phyloP scores from a whole-genome alignment of 2,113 vertebrate species.

The Orthonyx spaldingii region DNA sequence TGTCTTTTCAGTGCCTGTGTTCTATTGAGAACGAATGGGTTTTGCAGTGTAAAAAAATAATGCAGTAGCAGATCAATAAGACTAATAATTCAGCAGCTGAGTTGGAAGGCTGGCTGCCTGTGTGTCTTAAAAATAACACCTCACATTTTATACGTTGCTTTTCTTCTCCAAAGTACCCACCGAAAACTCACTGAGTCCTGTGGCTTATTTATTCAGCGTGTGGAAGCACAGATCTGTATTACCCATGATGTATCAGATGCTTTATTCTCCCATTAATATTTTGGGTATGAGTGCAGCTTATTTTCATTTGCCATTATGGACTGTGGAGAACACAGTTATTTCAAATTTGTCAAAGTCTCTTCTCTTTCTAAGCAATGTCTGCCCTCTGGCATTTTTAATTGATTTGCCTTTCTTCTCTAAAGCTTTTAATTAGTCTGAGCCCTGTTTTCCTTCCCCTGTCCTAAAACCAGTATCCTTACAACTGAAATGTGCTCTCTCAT shows the following conservation, averaged over 20 bases:
- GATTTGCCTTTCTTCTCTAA: constrained; percentile 11
- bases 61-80: constrained; percentile 37
- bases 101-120: constrained; percentile 1
- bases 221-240: not conserved
- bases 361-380: not conserved
- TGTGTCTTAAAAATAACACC: constrained; percentile 18
- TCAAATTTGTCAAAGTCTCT: constrained; percentile 17
- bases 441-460: not conserved
- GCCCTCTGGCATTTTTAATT: constrained; percentile 39
- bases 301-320: not conserved
- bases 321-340: not conserved
- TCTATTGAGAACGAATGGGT: not conserved
- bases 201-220: not conserved
- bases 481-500: not conserved
- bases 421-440: constrained; percentile 13
- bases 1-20: not conserved
- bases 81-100: constrained; percentile 46
- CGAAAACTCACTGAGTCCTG: not conserved
- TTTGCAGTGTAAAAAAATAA: constrained; percentile 16
- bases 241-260: not conserved
- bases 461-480: not conserved
- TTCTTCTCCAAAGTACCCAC: not conserved
- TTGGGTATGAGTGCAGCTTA: not conserved
- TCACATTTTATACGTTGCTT: not conserved
- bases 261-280: not conserved